Conservation (phyloP, 2,797 vertebrate genomes). For the Molossus molossus region DNA sequence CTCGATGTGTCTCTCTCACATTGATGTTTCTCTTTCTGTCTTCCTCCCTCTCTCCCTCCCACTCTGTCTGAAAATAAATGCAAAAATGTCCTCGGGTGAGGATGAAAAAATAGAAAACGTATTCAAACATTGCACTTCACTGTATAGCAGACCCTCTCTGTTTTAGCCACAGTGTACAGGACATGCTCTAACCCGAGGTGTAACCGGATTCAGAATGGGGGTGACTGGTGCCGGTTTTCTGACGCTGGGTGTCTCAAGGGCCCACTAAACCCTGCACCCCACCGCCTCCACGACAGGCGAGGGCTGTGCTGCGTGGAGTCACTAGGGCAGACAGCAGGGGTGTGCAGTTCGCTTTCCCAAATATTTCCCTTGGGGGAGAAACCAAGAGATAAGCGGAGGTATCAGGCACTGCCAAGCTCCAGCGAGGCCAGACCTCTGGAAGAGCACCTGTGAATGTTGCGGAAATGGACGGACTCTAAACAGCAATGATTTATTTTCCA, state of each 20-base stretch:
- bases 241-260: neutral
- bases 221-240: neutral
- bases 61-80: too few relatives aligned
- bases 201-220: neutral
- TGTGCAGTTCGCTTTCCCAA: neutral
- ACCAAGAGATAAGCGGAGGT: neutral
- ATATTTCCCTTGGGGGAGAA: slow-evolving; percentile 63
- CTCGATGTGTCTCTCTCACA: too few relatives aligned
- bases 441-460: neutral
- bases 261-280: rapidly evolving
- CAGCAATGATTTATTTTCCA: slow-evolving; percentile 50
- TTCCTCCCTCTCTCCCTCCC: too few relatives aligned
- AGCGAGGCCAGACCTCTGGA: neutral
- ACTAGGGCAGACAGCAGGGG: neutral
- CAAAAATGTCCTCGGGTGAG: too few relatives aligned
- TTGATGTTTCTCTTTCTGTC: too few relatives aligned
- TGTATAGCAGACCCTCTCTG: neutral
- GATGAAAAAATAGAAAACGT: neutral
- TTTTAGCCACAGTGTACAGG: neutral
- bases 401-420: slow-evolving; percentile 52
- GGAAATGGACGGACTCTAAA: slow-evolving; percentile 31
- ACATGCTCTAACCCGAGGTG: rapidly evolving
- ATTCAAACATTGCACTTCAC: neutral
- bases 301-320: neutral
- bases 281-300: rapidly evolving